Evolutionary conservation across 2,113 vertebrate species (phyloP), one percentile per base, ranked within the genome.

Genomic region (Callaeas wilsoni): DNA sequence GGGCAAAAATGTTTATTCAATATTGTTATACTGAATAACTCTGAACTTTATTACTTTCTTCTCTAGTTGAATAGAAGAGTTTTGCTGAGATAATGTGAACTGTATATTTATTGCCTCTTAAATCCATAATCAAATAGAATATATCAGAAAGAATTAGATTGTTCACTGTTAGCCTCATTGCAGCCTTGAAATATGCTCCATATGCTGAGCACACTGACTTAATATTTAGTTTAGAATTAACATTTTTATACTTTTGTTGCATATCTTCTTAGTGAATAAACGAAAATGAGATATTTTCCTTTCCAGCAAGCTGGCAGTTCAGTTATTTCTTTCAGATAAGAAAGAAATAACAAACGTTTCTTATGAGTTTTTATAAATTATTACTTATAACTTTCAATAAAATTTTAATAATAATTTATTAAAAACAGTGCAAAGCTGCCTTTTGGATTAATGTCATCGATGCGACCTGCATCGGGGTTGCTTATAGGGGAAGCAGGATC

Each of bases 161-260:
- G 8, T 69, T 78, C 70, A 57, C 18, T 6, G 12, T 59, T 83
- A 83, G 19, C 21, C 50, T 92, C 64, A 55, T 18, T 74, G 42
- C 49, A 82, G 42, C 39, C 60, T 90, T 85, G 75, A 96, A 65
- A 91, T 80, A 14, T 21, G 7, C 13, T 77, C 67, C 75, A 91
- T 39, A 74, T 91, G 30, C 50, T 90, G 63, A 39, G 22, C 18
- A 79, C 17, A 29, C 21, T 77, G 47, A 52, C 27, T 76, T 85
- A 68, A 73, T 57, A 52, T 74, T 95, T 84, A 81, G 59, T 74
- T 84, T 81, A 62, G 86, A 93, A 95, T 85, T 63, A 88, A 65
- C 23, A 20, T 29, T 94, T 89, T 81, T 75, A 27, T 84, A 46
- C 13, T 57, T 89, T 73, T 59, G 16, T 90, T 84, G 62, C 62